phyloP scores from a whole-genome alignment of 2,888 invertebrate genomes.

The Lutraria lutraria region DNA sequence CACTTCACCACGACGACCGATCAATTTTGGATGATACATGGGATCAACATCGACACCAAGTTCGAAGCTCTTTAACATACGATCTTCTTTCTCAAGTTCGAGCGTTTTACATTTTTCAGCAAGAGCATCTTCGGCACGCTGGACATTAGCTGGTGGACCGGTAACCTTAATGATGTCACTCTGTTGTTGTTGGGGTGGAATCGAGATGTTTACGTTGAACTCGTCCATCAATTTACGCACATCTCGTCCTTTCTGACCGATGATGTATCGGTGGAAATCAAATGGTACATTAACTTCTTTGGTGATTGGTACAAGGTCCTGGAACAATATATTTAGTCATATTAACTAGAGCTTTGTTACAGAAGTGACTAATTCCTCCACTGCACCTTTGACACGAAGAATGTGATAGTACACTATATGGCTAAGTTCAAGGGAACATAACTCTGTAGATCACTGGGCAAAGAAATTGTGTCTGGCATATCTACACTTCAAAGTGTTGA shows the following conservation, averaged over 20 bases:
- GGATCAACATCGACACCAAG: conserved; percentile 96
- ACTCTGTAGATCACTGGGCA: too few relatives aligned
- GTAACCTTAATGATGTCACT: conserved; percentile 94
- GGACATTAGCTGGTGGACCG: conserved; percentile 94
- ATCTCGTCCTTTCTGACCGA: conserved; percentile 94
- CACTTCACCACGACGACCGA: conserved; percentile 96
- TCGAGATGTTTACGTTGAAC: conserved; percentile 94
- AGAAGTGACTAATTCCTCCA: too few relatives aligned
- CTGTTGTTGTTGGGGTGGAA: conserved; percentile 91
- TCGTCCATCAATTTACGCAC: conserved; percentile 95
- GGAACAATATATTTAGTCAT: conserved; percentile 41
- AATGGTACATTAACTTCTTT: conserved; percentile 93
- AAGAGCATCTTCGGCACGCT: conserved; percentile 94
- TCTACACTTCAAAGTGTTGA: too few relatives aligned
- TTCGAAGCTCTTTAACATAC: conserved; percentile 93
- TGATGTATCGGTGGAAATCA: conserved; percentile 96
- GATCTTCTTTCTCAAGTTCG: conserved; percentile 95
- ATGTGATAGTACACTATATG: too few relatives aligned
- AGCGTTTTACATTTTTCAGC: conserved; percentile 93
- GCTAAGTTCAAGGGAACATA: too few relatives aligned
- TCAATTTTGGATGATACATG: conserved; percentile 97
- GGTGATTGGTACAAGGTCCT: conserved; percentile 88
- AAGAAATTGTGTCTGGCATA: too few relatives aligned
- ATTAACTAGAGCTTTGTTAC: too few relatives aligned
- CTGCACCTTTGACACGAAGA: too few relatives aligned